phyloP scores from a whole-genome alignment of 2,797 vertebrate genomes.

The Vespertilio murinus region DNA sequence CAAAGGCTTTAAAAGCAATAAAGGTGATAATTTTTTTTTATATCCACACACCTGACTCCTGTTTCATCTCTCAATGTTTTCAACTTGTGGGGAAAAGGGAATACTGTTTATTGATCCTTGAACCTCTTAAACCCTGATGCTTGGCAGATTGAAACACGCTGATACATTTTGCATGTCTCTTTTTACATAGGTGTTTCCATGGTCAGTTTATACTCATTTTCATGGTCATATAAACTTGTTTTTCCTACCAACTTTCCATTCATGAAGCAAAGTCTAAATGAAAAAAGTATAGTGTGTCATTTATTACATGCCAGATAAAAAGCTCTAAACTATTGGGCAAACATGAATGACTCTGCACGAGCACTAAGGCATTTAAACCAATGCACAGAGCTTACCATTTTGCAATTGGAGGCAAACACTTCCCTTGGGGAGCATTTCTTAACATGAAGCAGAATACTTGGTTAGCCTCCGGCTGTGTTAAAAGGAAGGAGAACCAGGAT shows the following conservation, averaged over 20 bases:
- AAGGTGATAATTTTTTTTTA: neutral
- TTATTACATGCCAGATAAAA: neutral
- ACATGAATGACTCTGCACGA: neutral
- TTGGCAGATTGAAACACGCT: neutral
- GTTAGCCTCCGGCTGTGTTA: neutral
- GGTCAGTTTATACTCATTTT: neutral
- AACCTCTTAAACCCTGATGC: neutral
- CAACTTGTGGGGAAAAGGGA: neutral
- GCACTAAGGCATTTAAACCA: neutral
- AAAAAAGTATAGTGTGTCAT: neutral
- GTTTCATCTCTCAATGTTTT: neutral
- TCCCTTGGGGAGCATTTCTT: conserved; percentile 17
- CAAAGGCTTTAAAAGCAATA: neutral
- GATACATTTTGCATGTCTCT: neutral
- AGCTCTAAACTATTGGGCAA: neutral
- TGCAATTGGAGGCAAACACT: conserved; percentile 35
- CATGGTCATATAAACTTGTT: neutral
- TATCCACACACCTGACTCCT: neutral
- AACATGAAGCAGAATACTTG: neutral
- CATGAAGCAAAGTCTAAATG: neutral
- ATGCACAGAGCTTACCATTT: neutral
- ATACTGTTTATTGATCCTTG: neutral
- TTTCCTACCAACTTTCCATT: neutral
- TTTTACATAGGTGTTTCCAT: neutral
- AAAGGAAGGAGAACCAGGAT: neutral